Evolutionary conservation across 2,797 vertebrate genomes (phyloP).

Genomic region (Gallinago solitaria): DNA sequence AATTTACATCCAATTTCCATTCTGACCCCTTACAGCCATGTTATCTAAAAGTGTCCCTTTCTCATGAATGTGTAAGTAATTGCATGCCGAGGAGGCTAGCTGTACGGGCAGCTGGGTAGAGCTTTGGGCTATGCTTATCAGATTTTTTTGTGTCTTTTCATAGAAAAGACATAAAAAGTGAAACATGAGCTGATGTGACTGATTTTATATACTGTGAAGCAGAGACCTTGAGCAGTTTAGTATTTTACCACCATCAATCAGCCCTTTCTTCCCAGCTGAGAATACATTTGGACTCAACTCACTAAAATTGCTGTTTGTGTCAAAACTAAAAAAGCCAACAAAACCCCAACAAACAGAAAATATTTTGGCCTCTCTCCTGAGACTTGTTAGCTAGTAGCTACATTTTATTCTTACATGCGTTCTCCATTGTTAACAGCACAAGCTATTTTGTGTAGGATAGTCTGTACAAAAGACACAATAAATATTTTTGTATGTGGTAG

Average conservation of each 20-base stretch:
- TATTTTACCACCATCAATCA: conserved; percentile 62
- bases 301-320: neutral
- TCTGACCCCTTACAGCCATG: neutral
- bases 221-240: conserved; percentile 43
- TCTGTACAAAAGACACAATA: neutral
- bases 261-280: conserved; percentile 47
- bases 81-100: neutral
- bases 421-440: neutral
- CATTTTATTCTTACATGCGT: neutral
- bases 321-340: neutral
- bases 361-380: neutral
- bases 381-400: neutral
- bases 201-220: conserved; percentile 60
- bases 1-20: conserved; percentile 31
- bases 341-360: neutral
- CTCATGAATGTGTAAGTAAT: neutral
- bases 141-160: conserved; percentile 8
- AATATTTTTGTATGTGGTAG: neutral
- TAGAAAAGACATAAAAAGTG: conserved; percentile 56
- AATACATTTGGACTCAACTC: conserved; percentile 21
- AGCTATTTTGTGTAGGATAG: neutral
- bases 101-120: neutral
- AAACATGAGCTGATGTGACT: conserved; percentile 61
- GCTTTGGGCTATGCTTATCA: neutral
- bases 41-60: neutral